Evolutionary conservation across 64 coral and sea anemone genomes (phyloP), one percentile per base, ranked within the genome.

Genomic region (Montipora foliosa): DNA sequence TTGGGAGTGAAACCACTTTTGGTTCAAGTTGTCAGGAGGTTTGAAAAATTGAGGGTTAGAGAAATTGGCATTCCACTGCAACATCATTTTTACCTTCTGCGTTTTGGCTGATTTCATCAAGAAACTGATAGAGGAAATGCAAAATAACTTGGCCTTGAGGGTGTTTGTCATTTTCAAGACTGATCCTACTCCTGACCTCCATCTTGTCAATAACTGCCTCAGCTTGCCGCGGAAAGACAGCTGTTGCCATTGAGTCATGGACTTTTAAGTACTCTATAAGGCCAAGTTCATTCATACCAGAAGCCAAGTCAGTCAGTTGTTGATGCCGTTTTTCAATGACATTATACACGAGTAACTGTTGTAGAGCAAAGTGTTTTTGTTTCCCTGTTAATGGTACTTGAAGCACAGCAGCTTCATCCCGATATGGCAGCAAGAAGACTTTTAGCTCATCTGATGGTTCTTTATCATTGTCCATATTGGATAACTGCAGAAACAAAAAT

Each of bases 371-470:
- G 74, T 89, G 87, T 51, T 49, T 89, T 44, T 89, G 20, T n/a
- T 61, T 10, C n/a, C 87, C 87, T 58, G 87, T 58, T 24, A 89
- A 59, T 21, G 87, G 74, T 22, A 76, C 74, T 76, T 89, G 47
- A 61, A 89, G 48, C 4, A 89, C 74, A 45, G 87, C 71, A 58
- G 87, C 87, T 89, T 89, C 87, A 89, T 78, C 87, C 25, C 52
- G 70, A 19, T 89, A 89, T 24, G 69, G 70, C n/a, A 60, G 71
- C 49, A 89, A 75, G 44, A 89, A 89, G 19, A 58, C 73, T 59
- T 78, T 78, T 3, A 78, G 49, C 9, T 55, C 87, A 89, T 76
- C 49, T 19, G 51, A 61, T 44, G 51, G 48, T 13, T 53, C 53
- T 76, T 89, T 55, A 60, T 89, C 73, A n/a, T 89, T 79, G 16